Evolutionary conservation across 2,888 invertebrate genomes (phyloP).

Genomic region (Cryptus viduatorius): DNA sequence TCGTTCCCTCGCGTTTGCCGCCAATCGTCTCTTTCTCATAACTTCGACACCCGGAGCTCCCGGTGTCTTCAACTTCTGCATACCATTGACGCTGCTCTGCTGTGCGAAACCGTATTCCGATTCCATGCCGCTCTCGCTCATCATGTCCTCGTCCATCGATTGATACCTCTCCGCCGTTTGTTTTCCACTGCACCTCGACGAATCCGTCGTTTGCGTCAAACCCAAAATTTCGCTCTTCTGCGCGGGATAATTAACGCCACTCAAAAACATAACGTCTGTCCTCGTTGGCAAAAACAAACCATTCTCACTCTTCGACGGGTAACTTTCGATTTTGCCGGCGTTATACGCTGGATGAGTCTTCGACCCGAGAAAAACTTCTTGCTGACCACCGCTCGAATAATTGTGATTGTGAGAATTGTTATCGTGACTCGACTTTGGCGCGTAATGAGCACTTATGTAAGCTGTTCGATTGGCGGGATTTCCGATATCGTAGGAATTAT

Average conservation of each 20-base stretch:
- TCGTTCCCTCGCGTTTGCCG: slow-evolving; percentile 91
- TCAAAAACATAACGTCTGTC: slow-evolving; percentile 72
- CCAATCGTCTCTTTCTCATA: slow-evolving; percentile 88
- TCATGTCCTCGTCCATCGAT: slow-evolving; percentile 61
- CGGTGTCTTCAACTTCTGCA: slow-evolving; percentile 77
- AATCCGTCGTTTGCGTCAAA: slow-evolving; percentile 64
- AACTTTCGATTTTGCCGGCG: slow-evolving; percentile 68
- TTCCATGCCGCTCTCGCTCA: slow-evolving; percentile 60
- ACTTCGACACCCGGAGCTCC: slow-evolving; percentile 84
- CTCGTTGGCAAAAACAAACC: slow-evolving; percentile 69
- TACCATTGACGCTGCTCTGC: neutral
- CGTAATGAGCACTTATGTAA: slow-evolving; percentile 66
- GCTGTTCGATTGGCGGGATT: slow-evolving; percentile 53
- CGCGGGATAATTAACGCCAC: slow-evolving; percentile 68
- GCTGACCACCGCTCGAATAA: slow-evolving; percentile 41
- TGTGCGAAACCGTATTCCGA: slow-evolving; percentile 54
- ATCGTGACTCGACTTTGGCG: slow-evolving; percentile 41
- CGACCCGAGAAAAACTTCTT: slow-evolving; percentile 65
- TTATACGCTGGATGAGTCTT: slow-evolving; percentile 69
- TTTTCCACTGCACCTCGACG: slow-evolving; percentile 59
- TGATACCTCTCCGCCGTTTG: slow-evolving; percentile 46
- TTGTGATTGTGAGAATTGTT: slow-evolving; percentile 25
- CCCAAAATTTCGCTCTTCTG: slow-evolving; percentile 67
- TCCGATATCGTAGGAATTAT: slow-evolving; percentile 71
- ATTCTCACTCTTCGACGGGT: slow-evolving; percentile 63